phyloP scores from a whole-genome alignment of 64 coral and sea anemone genomes.

The Astreopora myriophthalma region DNA sequence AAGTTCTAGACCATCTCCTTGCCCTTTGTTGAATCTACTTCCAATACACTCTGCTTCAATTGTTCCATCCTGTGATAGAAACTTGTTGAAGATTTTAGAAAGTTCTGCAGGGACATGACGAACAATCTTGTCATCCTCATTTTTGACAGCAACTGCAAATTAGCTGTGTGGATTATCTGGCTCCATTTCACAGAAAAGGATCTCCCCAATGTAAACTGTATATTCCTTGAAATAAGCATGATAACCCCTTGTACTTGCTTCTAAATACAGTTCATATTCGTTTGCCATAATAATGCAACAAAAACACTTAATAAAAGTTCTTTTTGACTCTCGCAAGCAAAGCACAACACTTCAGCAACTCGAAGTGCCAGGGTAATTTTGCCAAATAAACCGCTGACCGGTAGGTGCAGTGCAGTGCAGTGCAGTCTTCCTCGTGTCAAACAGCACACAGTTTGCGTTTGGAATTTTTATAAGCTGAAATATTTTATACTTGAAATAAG shows the following conservation, averaged over 20 bases:
- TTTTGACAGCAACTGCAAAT: conserved; percentile 38
- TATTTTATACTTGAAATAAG: neutral
- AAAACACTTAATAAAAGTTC: neutral
- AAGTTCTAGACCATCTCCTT: conserved; percentile 52
- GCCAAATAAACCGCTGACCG: neutral
- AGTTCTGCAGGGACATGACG: conserved; percentile 50
- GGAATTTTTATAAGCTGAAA: conserved; percentile 28
- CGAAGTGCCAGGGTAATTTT: conserved; percentile 20
- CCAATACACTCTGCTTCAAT: conserved; percentile 60
- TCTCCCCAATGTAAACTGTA: conserved; percentile 30
- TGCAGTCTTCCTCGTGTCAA: neutral
- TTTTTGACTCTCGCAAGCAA: neutral
- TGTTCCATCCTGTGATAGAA: conserved; percentile 34
- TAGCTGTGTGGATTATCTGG: conserved; percentile 1
- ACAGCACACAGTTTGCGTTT: neutral
- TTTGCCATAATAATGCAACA: neutral
- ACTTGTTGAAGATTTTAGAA: conserved; percentile 53
- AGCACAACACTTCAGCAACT: neutral
- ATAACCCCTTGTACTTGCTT: conserved; percentile 16
- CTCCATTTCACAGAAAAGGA: conserved; percentile 27
- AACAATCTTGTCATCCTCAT: conserved; percentile 16
- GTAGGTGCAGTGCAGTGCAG: no score
- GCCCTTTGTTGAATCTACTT: conserved; percentile 37
- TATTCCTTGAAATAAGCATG: conserved; percentile 19
- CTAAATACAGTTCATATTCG: conserved; percentile 10